phyloP scores from a whole-genome alignment of 1,140 invertebrate genomes.

The Magallana gigas region DNA sequence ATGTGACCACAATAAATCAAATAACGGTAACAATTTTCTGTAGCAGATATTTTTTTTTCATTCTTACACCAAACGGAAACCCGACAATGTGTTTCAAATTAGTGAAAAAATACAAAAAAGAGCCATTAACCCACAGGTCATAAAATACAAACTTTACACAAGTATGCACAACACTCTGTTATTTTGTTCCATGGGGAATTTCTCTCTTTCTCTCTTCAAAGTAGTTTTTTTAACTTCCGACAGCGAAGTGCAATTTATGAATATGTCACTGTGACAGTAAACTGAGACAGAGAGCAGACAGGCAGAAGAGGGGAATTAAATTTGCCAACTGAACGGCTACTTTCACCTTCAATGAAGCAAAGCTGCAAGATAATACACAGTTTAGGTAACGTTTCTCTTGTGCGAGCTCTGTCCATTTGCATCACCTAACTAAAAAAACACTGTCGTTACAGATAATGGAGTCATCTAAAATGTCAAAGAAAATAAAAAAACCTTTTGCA shows the following conservation, averaged over 20 bases:
- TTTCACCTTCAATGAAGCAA: neutral
- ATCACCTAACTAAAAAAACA: no score
- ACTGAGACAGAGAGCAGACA: neutral
- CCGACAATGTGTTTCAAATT: constrained; percentile 1
- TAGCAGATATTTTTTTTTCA: no score
- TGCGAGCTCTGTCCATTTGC: no score
- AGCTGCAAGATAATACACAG: neutral
- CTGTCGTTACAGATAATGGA: no score
- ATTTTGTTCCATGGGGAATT: neutral
- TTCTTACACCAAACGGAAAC: neutral
- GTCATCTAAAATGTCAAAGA: no score
- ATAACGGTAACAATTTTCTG: neutral
- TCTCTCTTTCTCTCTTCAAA: neutral
- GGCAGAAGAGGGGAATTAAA: neutral
- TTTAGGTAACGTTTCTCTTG: neutral
- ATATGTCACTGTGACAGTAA: constrained; percentile 2
- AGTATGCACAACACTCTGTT: neutral
- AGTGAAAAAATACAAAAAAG: neutral
- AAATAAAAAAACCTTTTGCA: no score
- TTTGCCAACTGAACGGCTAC: neutral
- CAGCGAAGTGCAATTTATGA: neutral
- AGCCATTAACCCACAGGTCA: constrained; percentile 5
- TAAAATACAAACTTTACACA: constrained; percentile 30
- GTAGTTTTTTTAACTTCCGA: neutral
- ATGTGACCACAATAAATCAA: constrained; percentile 16